A percentile compares a stretch with the other conserved stretches of the same genome.
Evolutionary conservation across 2,113 vertebrate genomes (phyloP).

Genomic region (Pimephales promelas): DNA sequence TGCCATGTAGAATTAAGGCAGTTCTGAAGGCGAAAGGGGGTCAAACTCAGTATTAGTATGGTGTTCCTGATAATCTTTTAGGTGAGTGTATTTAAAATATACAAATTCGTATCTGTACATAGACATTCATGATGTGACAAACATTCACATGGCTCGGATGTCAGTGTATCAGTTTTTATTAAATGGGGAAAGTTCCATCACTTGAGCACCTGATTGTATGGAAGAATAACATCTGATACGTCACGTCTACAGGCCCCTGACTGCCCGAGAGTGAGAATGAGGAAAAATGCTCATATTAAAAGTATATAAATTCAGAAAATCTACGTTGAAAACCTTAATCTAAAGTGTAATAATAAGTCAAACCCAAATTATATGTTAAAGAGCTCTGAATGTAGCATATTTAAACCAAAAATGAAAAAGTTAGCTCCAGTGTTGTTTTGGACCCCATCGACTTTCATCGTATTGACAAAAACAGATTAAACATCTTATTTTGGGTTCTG

Average conservation of each 20-base stretch:
- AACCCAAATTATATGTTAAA: background rate
- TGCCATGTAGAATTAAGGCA: no score
- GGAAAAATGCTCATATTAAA: background rate
- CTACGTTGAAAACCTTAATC: background rate
- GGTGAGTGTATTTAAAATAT: no score
- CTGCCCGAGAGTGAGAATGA: background rate
- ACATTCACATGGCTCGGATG: background rate
- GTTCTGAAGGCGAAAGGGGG: no score
- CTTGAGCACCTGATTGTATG: conserved; percentile 8
- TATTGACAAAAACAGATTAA: background rate
- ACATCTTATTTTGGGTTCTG: no score
- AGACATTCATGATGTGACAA: background rate
- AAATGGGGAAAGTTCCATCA: background rate
- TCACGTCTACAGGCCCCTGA: background rate
- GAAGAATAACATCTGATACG: background rate
- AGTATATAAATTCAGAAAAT: background rate
- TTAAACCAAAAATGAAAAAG: background rate
- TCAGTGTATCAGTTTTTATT: background rate
- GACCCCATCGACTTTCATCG: background rate
- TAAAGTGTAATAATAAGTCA: background rate
- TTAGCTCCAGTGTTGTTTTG: background rate
- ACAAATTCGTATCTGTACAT: no score
- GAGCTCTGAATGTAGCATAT: background rate
- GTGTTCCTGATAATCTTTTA: no score
- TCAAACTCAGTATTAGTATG: no score